Percentiles rank a stretch among this genome's conserved stretches.
phyloP scores from a whole-genome alignment of 2,888 invertebrate genomes.

The Operophtera brumata region DNA sequence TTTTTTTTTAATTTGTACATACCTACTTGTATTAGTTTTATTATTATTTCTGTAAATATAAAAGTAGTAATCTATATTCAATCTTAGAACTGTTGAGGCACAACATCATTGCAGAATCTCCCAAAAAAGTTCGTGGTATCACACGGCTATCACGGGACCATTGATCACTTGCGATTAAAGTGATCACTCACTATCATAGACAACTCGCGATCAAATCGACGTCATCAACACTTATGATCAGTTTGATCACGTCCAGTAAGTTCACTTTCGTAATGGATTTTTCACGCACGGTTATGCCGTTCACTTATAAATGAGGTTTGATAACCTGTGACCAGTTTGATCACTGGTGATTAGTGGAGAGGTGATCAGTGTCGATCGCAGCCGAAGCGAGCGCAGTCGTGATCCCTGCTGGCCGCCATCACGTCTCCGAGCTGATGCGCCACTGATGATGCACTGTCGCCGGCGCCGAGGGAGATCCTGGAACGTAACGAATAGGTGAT shows the following conservation, averaged over 20 bases:
- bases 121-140: conserved; percentile 10
- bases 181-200: neutral
- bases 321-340: conserved; percentile 1
- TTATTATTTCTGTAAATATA: too few species aligned
- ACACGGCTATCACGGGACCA: conserved; percentile 26
- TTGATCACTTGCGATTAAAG: conserved; percentile 10
- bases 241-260: neutral
- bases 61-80: too few species aligned
- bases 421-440: conserved; percentile 86
- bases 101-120: neutral
- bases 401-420: conserved; percentile 85
- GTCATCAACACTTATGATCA: neutral
- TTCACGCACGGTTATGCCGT: neutral
- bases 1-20: too few species aligned
- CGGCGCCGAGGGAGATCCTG: conserved; percentile 83
- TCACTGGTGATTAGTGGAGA: neutral
- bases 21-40: too few species aligned
- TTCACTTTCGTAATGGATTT: neutral
- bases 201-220: neutral
- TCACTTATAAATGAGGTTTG: neutral
- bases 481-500: conserved; percentile 39
- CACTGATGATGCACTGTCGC: conserved; percentile 79
- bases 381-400: conserved; percentile 84
- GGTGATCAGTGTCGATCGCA: conserved; percentile 63
- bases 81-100: neutral